Percentiles rank a stretch among this genome's conserved stretches.
phyloP scores from a whole-genome alignment of 1,140 invertebrate genomes.

The Campodea augens region DNA sequence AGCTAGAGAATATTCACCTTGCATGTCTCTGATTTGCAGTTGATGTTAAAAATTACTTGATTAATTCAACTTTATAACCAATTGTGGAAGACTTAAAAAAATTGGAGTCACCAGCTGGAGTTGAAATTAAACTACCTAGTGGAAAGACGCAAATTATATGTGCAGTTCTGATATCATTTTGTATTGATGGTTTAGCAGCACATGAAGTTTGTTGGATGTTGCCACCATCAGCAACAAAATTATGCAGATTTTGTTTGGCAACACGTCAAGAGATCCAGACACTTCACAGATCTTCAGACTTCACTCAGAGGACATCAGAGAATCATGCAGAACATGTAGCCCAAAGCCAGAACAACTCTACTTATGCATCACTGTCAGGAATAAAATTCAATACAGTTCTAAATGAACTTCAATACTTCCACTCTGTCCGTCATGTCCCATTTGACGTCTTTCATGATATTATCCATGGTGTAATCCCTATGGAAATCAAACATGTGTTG shows the following conservation, averaged over 20 bases:
- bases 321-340: not conserved
- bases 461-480: not conserved
- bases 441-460: not conserved
- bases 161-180: not conserved
- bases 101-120: not conserved
- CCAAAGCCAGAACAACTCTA: not conserved
- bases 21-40: not conserved
- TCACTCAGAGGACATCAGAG: not conserved
- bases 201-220: not conserved
- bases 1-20: not conserved
- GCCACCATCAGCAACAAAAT: not conserved
- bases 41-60: not conserved
- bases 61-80: not conserved
- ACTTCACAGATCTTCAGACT: not conserved
- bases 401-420: too few relatives aligned
- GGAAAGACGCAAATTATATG: not conserved
- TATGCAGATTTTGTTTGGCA: not conserved
- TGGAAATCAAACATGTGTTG: not conserved
- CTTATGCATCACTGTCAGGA: not conserved
- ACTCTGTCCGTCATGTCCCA: not conserved
- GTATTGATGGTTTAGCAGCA: not conserved
- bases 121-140: not conserved
- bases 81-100: not conserved
- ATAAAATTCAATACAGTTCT: not conserved
- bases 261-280: not conserved